Evolutionary conservation across 2,888 invertebrate species (phyloP).

Genomic region (Dryadula phaetusa): DNA sequence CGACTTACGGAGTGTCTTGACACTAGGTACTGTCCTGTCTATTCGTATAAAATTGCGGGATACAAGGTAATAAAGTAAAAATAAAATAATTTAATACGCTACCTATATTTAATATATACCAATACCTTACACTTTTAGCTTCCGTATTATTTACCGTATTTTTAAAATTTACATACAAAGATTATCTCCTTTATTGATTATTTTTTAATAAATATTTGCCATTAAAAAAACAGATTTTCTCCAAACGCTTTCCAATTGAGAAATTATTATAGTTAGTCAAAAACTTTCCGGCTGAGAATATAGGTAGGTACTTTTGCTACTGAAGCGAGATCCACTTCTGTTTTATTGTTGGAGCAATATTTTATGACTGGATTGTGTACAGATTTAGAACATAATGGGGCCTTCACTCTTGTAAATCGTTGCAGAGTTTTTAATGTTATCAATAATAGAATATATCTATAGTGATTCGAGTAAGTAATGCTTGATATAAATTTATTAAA

Average conservation of each 20-base stretch:
- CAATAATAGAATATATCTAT: conserved; percentile 45
- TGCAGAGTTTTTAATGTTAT: conserved; percentile 41
- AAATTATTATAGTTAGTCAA: conserved; percentile 72
- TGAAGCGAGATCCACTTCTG: conserved; percentile 79
- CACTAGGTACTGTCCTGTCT: too few species aligned
- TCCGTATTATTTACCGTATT: not conserved
- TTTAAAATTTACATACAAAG: not conserved
- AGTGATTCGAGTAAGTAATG: conserved; percentile 21
- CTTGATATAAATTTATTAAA: not conserved
- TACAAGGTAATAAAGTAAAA: too few species aligned
- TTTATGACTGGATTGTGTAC: conserved; percentile 84
- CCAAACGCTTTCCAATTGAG: conserved; percentile 40
- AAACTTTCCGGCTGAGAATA: conserved; percentile 75
- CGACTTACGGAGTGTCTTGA: too few species aligned
- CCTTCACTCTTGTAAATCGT: conserved; percentile 46
- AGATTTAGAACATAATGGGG: conserved; percentile 70
- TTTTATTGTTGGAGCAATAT: conserved; percentile 84
- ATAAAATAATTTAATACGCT: too few species aligned
- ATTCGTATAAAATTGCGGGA: too few species aligned
- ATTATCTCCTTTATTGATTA: not conserved
- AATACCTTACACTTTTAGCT: too few species aligned
- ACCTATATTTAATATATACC: too few species aligned
- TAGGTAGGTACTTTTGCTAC: conserved; percentile 76
- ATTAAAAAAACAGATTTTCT: conserved; percentile 9
- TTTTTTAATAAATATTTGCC: not conserved